A percentile compares a stretch with the other conserved stretches of the same genome.
phyloP scores from a whole-genome alignment of 2,888 invertebrate species.

The Serrognathus titanus region DNA sequence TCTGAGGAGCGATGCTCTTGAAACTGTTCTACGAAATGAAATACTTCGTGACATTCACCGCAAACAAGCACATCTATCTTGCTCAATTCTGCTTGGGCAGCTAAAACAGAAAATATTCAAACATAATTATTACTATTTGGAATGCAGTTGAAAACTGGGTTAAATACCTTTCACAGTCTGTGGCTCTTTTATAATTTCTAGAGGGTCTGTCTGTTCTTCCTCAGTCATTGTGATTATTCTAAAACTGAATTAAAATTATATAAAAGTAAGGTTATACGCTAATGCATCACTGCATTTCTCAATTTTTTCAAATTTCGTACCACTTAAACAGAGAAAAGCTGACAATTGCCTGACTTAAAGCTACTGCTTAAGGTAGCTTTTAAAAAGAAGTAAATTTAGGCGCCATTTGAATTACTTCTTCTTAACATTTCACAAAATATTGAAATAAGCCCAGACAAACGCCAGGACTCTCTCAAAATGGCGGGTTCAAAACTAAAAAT shows the following conservation, averaged over 20 bases:
- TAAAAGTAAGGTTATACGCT: constrained; percentile 18
- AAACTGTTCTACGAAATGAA: constrained; percentile 76
- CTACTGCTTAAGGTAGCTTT: too few relatives aligned
- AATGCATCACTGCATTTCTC: not conserved
- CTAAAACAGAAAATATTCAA: constrained; percentile 47
- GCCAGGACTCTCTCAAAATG: constrained; percentile 25
- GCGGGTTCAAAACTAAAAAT: constrained; percentile 30
- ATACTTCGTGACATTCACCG: constrained; percentile 77
- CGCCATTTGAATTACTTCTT: constrained; percentile 9
- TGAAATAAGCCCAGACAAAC: constrained; percentile 15
- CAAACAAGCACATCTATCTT: constrained; percentile 76
- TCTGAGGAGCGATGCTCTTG: constrained; percentile 66
- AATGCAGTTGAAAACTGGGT: not conserved
- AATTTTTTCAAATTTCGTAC: too few relatives aligned
- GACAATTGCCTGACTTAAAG: too few relatives aligned
- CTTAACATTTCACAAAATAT: constrained; percentile 9
- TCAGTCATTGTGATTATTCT: constrained; percentile 17
- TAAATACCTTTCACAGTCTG: constrained; percentile 32
- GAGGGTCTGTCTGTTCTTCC: constrained; percentile 18
- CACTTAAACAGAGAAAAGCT: too few relatives aligned
- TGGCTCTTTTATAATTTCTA: constrained; percentile 31
- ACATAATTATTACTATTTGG: too few relatives aligned
- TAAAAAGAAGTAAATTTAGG: constrained; percentile 7
- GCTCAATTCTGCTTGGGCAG: constrained; percentile 73
- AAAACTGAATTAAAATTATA: not conserved